These are phyloP conservation scores for Perizoma affinitatum DNA, from an alignment of 2,888 invertebrate genomes.

Conservation along the genomic window DNA sequence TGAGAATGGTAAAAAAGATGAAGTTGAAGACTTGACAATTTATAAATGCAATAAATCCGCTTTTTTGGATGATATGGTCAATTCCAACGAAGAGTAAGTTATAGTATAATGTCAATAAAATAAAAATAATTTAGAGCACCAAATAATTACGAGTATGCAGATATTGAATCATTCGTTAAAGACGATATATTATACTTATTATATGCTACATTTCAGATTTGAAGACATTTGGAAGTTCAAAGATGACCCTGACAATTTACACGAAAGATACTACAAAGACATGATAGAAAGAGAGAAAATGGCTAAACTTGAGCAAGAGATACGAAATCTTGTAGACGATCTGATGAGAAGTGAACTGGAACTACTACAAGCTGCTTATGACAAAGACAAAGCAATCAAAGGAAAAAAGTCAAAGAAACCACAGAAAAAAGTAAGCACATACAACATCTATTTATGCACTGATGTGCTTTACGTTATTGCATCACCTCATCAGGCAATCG, in stretches of 20 bases:
- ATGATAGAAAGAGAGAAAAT: constrained; percentile 94
- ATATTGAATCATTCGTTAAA: no score
- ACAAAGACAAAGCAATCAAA: constrained; percentile 88
- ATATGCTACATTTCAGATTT: constrained; percentile 70
- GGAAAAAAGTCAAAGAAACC: constrained; percentile 91
- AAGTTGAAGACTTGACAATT: constrained; percentile 85
- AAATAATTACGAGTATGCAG: background rate
- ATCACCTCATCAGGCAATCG: no score
- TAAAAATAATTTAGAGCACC: background rate
- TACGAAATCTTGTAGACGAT: constrained; percentile 92
- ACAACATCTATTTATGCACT: background rate
- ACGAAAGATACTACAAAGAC: constrained; percentile 90
- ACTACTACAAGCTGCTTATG: constrained; percentile 88
- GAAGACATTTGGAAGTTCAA: constrained; percentile 93
- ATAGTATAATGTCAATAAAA: background rate
- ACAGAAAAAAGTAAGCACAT: constrained; percentile 84
- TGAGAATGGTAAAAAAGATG: constrained; percentile 84
- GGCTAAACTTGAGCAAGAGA: constrained; percentile 91
- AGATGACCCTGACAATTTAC: constrained; percentile 89
- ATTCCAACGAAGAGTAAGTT: constrained; percentile 88
- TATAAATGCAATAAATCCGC: constrained; percentile 88
- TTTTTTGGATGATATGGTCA: constrained; percentile 88
- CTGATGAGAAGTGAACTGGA: constrained; percentile 88
- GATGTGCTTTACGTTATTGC: no score
- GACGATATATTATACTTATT: no score